Base-by-base conservation (phyloP, 2,797 vertebrate genomes). In the Sebastiscus tertius region DNA sequence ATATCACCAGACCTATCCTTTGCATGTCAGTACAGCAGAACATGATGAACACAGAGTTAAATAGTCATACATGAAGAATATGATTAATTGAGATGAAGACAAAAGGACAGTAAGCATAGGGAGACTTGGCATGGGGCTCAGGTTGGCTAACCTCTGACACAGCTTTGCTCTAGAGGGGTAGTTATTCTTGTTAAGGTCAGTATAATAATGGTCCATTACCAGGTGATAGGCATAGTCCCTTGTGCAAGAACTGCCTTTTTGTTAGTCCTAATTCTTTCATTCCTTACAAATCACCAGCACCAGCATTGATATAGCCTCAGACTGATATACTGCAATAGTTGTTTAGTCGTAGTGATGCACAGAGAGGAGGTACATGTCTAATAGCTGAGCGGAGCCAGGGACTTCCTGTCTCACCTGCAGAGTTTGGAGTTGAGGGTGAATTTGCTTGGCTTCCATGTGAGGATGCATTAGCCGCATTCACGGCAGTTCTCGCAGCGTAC, bases 391-490 rank as follows among this genome's bases (percentile, higher is more conserved):
- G 84, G 87, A 92, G 87, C 90, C 88, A 91, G 90, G 77, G 85
- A 91, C 87, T 87, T 90, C 86, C 90, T 88, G 91, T 97, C 97
- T 97, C 96, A 99, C 98, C 98, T 97, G 98, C 98, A 94, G 98
- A 99, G 96, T 99, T 99, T 94, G 98, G 98, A 95, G 98, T 99
- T 94, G 98, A 98, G 94, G 98, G 98, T 90, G 98, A 99, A 96
- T 99, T 99, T 94, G 98, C 98, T 96, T 98, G 98, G 96, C 98
- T 99, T 95, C 98, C 98, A 86, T 99, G 98, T 95, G 98, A 97
- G 93, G 98, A 99, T 93, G 97, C 98, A 92, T 97, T 99, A 95
- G 98, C 96, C 84, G 98, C 98, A 85, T 94, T 99, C 93, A 99
- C 98, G 92, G 98, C 98, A 77, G 98, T 99, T 97, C 98, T 98